Conservation (phyloP, 2,113 vertebrate species). For the Herpailurus yagouaroundi region DNA sequence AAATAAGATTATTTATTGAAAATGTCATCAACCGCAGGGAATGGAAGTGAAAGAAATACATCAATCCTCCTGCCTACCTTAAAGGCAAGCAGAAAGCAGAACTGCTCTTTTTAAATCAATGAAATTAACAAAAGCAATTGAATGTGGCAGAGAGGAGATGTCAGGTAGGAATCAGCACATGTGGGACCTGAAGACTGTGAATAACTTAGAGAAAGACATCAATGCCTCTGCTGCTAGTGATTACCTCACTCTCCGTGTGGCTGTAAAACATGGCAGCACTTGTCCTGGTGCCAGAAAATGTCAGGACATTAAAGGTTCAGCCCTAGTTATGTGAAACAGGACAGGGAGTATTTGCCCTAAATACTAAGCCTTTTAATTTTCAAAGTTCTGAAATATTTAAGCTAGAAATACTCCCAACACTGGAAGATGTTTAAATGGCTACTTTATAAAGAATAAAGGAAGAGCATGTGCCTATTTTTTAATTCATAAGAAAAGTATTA, state of each 20-base stretch:
- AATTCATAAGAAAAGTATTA: constrained; percentile 79
- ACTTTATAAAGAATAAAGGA: constrained; percentile 64
- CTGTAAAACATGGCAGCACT: constrained; percentile 56
- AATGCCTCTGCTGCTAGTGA: constrained; percentile 33
- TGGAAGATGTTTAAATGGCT: constrained; percentile 56
- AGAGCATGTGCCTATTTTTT: constrained; percentile 61
- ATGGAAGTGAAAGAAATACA: constrained; percentile 65
- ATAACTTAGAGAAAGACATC: constrained; percentile 69
- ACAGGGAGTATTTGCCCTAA: constrained; percentile 62
- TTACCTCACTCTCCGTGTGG: constrained; percentile 45
- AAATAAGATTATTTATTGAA: constrained; percentile 58
- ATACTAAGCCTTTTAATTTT: constrained; percentile 72
- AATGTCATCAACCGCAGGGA: constrained; percentile 63
- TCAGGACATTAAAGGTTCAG: constrained; percentile 34
- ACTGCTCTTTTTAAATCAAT: constrained; percentile 71
- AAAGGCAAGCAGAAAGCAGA: constrained; percentile 60
- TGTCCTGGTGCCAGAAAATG: constrained; percentile 56
- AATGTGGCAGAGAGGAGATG: constrained; percentile 65
- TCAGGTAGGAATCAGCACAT: constrained; percentile 38
- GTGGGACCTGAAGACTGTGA: constrained; percentile 49
- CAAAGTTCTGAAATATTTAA: constrained; percentile 70
- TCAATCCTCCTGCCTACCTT: constrained; percentile 40
- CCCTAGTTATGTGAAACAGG: constrained; percentile 28
- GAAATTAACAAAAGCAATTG: constrained; percentile 75
- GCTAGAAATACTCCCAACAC: constrained; percentile 57